Base-by-base conservation (phyloP, 2,113 vertebrate species). In the Nothobranchius furzeri region DNA sequence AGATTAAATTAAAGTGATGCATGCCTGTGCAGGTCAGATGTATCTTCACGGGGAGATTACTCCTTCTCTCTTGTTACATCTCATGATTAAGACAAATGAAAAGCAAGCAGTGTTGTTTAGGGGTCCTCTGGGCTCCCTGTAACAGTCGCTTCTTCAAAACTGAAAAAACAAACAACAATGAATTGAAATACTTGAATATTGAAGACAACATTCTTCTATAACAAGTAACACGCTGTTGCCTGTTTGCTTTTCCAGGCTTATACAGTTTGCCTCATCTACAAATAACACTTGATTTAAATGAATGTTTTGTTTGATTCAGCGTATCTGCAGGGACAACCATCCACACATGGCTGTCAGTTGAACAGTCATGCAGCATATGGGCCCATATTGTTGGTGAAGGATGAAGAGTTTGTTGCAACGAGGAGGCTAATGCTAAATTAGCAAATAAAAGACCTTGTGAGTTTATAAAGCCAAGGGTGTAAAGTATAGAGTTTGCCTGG, bases 21-120 rank as follows among this genome's bases (percentile, higher is more conserved):
- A 60, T 60, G n/a, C 10, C 30, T 65, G 50, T 64, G 46, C 46
- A 58, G 15, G 50, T 63, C 45, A 73, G 51, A 69, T 15, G 17
- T 6, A 51, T 37, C 17, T 67, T 47, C 43, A 10, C 43, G n/a
- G 36, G 8, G 60, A 56, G 25, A 82, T 73, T 30, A 3, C 63
- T 71, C 43, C 46, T 53, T 69, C 67, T 25, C 36, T 73, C 47
- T 65, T 50, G 51, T 60, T 76, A 59, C 2, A 62, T 0, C 24
- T 52, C 25, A 49, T 78, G 64, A 78, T 70, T 37, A 60, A 75
- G 75, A 83, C 42, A 72, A 81, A 74, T 76, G 64, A 69, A 71
- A 43, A 65, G 24, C 30, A 46, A 10, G 6, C 9, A 12, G 55
- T 58, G 67, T 61, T 63, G 52, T 70, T 73, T 65, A 49, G 64